These are phyloP conservation scores for Recurvirostra avosetta DNA, from an alignment of 2,113 vertebrate genomes.

Conservation along the genomic window DNA sequence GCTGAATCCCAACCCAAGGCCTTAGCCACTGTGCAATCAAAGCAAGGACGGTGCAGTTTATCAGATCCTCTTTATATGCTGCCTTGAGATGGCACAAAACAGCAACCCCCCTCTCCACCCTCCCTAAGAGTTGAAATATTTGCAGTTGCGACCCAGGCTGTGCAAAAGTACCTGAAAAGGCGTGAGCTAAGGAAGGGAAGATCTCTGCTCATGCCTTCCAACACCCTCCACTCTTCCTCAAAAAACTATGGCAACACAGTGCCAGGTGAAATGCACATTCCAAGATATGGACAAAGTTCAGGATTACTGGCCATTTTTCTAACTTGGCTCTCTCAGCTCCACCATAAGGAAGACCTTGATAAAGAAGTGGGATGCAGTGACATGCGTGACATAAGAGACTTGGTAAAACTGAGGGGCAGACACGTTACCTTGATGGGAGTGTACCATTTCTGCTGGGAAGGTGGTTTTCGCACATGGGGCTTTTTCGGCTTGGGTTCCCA, in stretches of 20 bases:
- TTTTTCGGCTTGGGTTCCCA: conserved; percentile 83
- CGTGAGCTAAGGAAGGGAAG: neutral
- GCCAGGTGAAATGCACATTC: neutral
- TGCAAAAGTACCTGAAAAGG: neutral
- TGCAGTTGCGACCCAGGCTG: neutral
- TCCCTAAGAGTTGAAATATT: neutral
- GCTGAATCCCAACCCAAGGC: neutral
- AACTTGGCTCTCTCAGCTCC: neutral
- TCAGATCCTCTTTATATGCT: neutral
- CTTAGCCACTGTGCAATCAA: neutral
- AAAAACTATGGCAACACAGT: neutral
- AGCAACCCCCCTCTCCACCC: neutral
- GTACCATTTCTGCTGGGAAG: conserved; percentile 84
- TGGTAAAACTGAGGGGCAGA: neutral
- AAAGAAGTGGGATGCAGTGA: neutral
- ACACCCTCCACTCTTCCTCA: neutral
- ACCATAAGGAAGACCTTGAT: neutral
- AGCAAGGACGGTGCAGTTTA: neutral
- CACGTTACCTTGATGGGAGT: conserved; percentile 80
- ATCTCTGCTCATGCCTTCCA: neutral
- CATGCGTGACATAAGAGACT: neutral
- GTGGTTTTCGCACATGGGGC: conserved; percentile 50
- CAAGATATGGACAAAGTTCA: neutral
- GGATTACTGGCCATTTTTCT: neutral
- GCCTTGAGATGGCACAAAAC: neutral